Base-by-base conservation (phyloP, 2,888 invertebrate genomes). In the Polyploca ridens region DNA sequence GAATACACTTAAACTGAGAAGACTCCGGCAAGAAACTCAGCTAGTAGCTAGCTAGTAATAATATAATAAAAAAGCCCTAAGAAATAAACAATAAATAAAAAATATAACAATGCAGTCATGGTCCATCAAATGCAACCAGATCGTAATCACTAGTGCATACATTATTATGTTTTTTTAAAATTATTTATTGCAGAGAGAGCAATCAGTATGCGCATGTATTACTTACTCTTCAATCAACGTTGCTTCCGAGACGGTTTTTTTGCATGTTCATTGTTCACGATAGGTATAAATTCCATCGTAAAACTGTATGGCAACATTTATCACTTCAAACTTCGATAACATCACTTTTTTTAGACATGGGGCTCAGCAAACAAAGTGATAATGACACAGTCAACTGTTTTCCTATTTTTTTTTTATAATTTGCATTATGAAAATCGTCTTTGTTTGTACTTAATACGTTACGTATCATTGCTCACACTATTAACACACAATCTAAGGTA, bases 151-250 rank as follows among this genome's bases (percentile, higher is more conserved):
- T 72, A 35, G 35, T 59, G 63, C 35, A 54, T 62, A 59, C 63
- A 69, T 64, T 77, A 1, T 77, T 72, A 73, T 79, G 81, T 82
- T 77, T 81, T 79, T 81, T 81, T 73, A 72, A 77, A 72, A 78
- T 77, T 82, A 82, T 78, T 77, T 80, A 81, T 71, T 65, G 68
- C 69, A 59, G 58, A 71, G 71, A 76, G 78, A 71, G 49, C 65
- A 62, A 75, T 79, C 67, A 73, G 63, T 76, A 76, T 76, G 81
- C 75, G 71, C 77, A 76, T 78, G 72, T 73, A 66, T 69, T 38
- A 38, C 38, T 62, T 66, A 65, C 68, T 69, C 70, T 64, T 72
- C 71, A 68, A 71, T 76, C 67, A 67, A 61, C 58, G 64, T 62
- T 49, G 38, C 49, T 58, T 58, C 61, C 4, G 16, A 41, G 44